Evolutionary conservation across 2,797 vertebrate species (phyloP).

Genomic region (Halcyon leucocephala): DNA sequence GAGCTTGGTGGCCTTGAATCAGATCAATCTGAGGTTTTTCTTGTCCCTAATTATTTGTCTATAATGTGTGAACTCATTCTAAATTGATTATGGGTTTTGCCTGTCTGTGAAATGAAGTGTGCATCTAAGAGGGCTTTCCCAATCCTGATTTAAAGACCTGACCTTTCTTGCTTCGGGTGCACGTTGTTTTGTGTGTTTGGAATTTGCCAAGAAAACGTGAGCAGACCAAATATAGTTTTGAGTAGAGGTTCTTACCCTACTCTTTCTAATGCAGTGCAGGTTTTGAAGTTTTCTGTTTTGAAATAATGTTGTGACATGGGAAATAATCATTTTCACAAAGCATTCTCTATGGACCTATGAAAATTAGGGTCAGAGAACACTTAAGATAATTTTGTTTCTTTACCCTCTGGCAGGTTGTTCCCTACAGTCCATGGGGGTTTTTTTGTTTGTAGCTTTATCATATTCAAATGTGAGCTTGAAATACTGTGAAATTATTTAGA

Average conservation of each 20-base stretch:
- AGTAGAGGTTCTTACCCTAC: background rate
- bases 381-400: background rate
- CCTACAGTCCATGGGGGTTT: background rate
- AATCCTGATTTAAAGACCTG: background rate
- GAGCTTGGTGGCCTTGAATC: background rate
- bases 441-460: background rate
- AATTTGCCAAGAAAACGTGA: background rate
- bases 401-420: background rate
- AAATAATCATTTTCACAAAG: background rate
- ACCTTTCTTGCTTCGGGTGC: background rate
- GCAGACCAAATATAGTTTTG: background rate
- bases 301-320: background rate
- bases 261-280: background rate
- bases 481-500: background rate
- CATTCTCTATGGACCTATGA: background rate
- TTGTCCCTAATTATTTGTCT: slow-evolving; percentile 17
- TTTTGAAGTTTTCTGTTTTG: background rate
- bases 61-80: background rate
- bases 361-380: background rate
- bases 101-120: background rate
- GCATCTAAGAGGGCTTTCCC: background rate
- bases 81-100: background rate
- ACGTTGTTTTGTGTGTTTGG: background rate
- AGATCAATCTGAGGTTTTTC: background rate
- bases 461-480: background rate